Conservation (phyloP, 2,113 vertebrate species). For the Lycaon pictus region DNA sequence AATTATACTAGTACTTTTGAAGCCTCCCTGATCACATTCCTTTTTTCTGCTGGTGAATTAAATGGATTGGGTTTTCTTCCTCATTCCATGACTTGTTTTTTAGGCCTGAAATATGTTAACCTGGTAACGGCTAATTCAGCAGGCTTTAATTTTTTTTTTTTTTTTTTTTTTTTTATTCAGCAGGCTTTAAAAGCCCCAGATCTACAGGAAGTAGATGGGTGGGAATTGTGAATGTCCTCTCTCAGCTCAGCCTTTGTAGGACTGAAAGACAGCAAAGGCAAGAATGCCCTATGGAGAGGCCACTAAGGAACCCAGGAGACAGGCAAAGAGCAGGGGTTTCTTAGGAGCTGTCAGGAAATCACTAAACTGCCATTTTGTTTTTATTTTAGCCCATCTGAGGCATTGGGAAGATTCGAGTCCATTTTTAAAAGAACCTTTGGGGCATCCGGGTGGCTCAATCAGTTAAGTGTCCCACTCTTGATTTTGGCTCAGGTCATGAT, state of each 20-base stretch:
- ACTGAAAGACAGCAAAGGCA: slow-evolving; percentile 55
- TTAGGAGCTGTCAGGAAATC: not conserved
- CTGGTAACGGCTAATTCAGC: slow-evolving; percentile 58
- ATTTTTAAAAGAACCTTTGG: not conserved
- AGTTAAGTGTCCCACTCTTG: not conserved
- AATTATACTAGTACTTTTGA: not conserved
- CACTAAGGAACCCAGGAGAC: not conserved
- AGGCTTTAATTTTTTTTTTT: no score
- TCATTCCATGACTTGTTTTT: slow-evolving; percentile 44
- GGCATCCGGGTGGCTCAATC: not conserved
- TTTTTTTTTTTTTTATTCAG: no score
- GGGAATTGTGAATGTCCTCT: not conserved
- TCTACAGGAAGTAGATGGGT: slow-evolving; percentile 71
- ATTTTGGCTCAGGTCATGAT: not conserved
- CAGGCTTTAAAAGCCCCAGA: slow-evolving; percentile 75
- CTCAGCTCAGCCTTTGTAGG: slow-evolving; percentile 48
- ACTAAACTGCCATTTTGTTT: not conserved
- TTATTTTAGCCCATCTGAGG: not conserved
- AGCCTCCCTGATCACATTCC: not conserved
- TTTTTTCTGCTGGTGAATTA: not conserved
- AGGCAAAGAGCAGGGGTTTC: not conserved
- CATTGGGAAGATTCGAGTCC: not conserved
- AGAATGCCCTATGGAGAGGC: not conserved
- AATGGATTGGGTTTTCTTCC: slow-evolving; percentile 43
- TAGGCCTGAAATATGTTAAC: slow-evolving; percentile 33